Percentiles rank a stretch among this genome's conserved stretches.
Conservation (phyloP, 2,113 vertebrate genomes). For the Marmota monax region DNA sequence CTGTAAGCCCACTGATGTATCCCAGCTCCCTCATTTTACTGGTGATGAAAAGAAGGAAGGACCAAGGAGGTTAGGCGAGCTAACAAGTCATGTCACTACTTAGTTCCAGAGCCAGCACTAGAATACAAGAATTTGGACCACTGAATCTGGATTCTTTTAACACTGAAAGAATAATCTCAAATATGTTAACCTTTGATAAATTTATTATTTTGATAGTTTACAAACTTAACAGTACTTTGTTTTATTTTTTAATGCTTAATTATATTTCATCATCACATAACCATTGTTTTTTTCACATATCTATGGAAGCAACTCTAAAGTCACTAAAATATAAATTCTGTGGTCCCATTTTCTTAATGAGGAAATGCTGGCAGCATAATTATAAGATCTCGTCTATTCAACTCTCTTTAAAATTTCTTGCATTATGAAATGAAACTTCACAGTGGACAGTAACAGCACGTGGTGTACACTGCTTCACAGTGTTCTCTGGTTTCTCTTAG, state of each 20-base stretch:
- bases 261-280: background rate
- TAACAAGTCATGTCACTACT: background rate
- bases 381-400: background rate
- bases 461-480: background rate
- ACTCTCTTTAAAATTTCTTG: background rate
- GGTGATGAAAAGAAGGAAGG: background rate
- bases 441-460: background rate
- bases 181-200: background rate
- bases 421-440: background rate
- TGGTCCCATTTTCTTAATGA: background rate
- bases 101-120: background rate
- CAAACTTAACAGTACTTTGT: background rate
- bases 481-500: background rate
- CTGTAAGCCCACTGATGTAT: background rate
- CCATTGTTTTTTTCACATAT: background rate
- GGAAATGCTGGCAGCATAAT: background rate
- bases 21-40: background rate
- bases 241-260: slow-evolving; percentile 22
- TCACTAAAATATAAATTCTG: background rate
- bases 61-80: background rate
- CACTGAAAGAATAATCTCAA: slow-evolving; percentile 15
- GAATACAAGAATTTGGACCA: background rate
- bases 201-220: slow-evolving; percentile 20
- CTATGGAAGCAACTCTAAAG: background rate
- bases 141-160: background rate